Evolutionary conservation across 2,113 vertebrate genomes (phyloP).

Genomic region (Gila orcuttii): DNA sequence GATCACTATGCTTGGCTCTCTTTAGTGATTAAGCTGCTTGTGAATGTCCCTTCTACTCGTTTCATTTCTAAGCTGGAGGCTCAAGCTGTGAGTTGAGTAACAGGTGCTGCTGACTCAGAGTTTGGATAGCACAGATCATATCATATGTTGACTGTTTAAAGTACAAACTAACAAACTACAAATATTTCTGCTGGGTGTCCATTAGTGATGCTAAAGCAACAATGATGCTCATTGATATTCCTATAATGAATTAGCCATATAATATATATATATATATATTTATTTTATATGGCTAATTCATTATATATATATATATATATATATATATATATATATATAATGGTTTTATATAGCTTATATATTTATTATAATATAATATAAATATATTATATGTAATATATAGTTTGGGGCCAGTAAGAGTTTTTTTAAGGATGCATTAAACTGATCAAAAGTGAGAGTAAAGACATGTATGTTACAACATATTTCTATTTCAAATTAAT

Average conservation of each 20-base stretch:
- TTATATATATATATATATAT: too few species aligned
- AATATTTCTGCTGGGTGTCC: not conserved
- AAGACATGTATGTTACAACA: too few species aligned
- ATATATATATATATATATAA: too few species aligned
- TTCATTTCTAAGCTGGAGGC: not conserved
- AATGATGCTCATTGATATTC: not conserved
- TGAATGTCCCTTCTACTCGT: not conserved
- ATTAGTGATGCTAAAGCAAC: not conserved
- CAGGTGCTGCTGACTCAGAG: conserved; percentile 1
- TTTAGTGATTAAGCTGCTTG: not conserved
- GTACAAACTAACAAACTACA: not conserved
- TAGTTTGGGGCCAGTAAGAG: too few species aligned
- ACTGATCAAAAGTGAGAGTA: too few species aligned
- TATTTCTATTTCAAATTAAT: too few species aligned
- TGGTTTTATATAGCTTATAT: too few species aligned
- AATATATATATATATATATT: too few species aligned
- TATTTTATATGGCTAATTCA: too few species aligned
- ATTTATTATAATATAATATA: too few species aligned
- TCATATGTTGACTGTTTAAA: conserved; percentile 19
- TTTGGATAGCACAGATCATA: not conserved
- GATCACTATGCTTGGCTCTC: conserved; percentile 10
- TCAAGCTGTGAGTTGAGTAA: not conserved
- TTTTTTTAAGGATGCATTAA: too few species aligned
- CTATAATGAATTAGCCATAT: not conserved
- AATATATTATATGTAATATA: too few species aligned